Evolutionary conservation across 2,113 vertebrate species (phyloP), one percentile per base, ranked within the genome.

Genomic region (Bos javanicus): DNA sequence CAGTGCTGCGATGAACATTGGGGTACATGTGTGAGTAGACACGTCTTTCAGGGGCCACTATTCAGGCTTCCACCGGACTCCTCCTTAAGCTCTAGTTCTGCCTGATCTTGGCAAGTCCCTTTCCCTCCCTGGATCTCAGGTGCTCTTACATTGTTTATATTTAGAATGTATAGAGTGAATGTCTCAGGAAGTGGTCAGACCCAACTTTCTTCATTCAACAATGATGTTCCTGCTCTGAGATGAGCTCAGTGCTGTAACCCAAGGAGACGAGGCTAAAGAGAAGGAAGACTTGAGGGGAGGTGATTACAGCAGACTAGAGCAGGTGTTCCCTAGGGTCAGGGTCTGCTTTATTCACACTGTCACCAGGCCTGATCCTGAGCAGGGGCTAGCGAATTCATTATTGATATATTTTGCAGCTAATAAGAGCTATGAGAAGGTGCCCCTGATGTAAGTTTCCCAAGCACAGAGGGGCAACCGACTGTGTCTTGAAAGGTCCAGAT

Each of bases 291-390:
- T 1, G 16, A 80, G 26, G 15, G 8, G 50, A 52, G 23, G 30
- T 3, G 7, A 74, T 28, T 39, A 28, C 17, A 10, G 12, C 13
- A 57, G 21, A 64, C 19, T 2, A 62, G 43, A 17, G 43, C 0
- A 0, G n/a, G 4, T 25, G 33, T 25, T 57, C 15, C 8, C 5
- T 21, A 25, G 10, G 48, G 28, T 28, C 17, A 6, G 36, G 8
- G 8, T 12, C 12, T 6, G 52, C 52, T 60, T 90, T 28, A 46
- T 43, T 78, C 33, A 46, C 3, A 67, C n/a, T 7, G 2, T 7
- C 33, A 39, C 2, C 25, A 39, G 56, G 7, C 17, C 50, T 21
- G 62, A n/a, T 13, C 46, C 25, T 0, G 19, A 78, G 28, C n/a
- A 87, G 6, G 6, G 52, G 21, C 5, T 30, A 25, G n/a, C n/a